Conservation (phyloP, 2,113 vertebrate genomes). For the Vicugna pacos region DNA sequence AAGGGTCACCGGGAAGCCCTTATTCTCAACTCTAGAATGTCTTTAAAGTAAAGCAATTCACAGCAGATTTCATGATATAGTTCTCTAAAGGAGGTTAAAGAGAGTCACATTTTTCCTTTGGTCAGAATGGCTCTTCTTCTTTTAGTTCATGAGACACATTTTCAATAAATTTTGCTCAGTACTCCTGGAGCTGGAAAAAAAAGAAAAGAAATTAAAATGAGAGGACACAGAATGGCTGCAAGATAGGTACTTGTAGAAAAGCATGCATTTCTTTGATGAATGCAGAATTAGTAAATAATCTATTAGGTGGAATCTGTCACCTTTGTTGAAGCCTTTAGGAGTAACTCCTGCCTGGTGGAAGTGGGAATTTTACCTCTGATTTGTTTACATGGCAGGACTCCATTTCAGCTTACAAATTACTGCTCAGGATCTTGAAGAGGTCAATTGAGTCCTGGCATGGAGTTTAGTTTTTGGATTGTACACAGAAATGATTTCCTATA, state of each 20-base stretch:
- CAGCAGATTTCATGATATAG: background rate
- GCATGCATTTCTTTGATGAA: background rate
- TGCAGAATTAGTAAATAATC: background rate
- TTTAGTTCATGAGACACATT: conserved; percentile 51
- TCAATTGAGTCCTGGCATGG: background rate
- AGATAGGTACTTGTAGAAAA: background rate
- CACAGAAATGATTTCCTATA: conserved; percentile 13
- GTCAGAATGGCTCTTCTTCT: conserved; percentile 24
- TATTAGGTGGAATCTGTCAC: background rate
- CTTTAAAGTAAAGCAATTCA: background rate
- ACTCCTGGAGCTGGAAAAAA: background rate
- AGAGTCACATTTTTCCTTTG: conserved; percentile 27
- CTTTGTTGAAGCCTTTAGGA: background rate
- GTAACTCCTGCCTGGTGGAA: background rate
- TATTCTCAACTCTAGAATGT: background rate
- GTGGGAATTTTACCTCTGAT: background rate
- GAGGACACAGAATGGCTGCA: background rate
- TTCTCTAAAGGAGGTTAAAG: conserved; percentile 60
- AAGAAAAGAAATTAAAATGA: background rate
- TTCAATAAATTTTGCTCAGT: conserved; percentile 49
- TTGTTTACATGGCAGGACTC: background rate
- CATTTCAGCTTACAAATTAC: background rate
- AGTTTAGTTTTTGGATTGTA: background rate
- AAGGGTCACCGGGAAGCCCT: background rate
- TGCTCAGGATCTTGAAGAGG: background rate